These are phyloP conservation scores for Propithecus perrieri DNA, from an alignment of 2,797 vertebrate species.

Conservation along the genomic window DNA sequence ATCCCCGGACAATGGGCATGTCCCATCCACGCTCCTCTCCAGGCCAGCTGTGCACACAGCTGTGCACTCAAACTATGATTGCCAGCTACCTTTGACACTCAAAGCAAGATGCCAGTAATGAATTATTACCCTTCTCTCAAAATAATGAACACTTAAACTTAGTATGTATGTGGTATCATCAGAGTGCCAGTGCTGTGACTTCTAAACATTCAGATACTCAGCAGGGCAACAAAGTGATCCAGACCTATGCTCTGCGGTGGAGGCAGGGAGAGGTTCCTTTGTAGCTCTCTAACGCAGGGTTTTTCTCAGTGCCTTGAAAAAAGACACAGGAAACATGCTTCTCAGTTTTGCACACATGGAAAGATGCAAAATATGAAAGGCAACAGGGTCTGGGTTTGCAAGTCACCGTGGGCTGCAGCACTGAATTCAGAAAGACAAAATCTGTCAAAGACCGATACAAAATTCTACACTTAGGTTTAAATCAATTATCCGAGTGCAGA, in stretches of 20 bases:
- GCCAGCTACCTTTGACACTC: neutral
- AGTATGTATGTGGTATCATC: neutral
- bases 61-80: neutral
- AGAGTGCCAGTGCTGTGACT: neutral
- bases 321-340: neutral
- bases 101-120: neutral
- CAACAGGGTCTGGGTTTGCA: neutral
- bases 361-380: neutral
- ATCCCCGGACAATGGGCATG: fast-evolving
- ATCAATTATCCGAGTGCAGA: neutral
- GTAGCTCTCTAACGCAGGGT: neutral
- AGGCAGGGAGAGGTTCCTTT: neutral
- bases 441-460: fast-evolving
- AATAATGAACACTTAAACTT: neutral
- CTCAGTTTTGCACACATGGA: neutral
- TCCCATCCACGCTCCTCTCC: fast-evolving
- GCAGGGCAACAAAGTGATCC: too few relatives aligned
- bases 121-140: neutral
- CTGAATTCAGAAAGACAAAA: neutral
- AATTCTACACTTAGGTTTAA: neutral
- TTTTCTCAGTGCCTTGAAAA: neutral
- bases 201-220: neutral
- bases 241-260: neutral
- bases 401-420: fast-evolving
- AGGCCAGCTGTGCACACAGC: neutral